A percentile compares a stretch with the other conserved stretches of the same genome.
These are phyloP conservation scores for Hassar affinis DNA, from an alignment of 2,113 vertebrate species.

Conservation along the genomic window DNA sequence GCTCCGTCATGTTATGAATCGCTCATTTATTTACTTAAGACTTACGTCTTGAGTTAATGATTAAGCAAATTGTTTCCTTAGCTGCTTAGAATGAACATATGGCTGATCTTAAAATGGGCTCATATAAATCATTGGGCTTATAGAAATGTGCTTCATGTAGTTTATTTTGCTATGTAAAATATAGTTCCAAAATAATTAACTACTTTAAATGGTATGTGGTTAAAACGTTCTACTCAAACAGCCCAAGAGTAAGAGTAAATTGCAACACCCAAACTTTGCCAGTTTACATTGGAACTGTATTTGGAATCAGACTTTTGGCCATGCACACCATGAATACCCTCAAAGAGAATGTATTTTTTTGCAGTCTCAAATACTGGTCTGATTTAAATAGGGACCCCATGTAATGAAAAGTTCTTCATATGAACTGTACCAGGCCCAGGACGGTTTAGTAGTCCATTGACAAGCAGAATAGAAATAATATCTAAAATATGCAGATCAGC, in stretches of 20 bases:
- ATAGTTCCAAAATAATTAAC: background rate
- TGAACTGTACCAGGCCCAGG: too few relatives aligned
- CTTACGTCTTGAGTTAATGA: conserved; percentile 30
- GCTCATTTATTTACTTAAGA: conserved; percentile 21
- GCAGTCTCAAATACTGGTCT: background rate
- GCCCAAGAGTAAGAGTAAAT: background rate
- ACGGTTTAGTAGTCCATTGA: background rate
- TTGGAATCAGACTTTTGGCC: background rate
- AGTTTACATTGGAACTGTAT: background rate
- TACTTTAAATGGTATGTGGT: background rate
- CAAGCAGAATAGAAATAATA: background rate
- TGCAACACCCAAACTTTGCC: background rate
- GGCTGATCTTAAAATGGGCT: background rate
- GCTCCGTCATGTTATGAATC: conserved; percentile 25
- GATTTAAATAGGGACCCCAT: background rate
- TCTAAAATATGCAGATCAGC: background rate
- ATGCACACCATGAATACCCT: background rate
- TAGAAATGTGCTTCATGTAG: background rate
- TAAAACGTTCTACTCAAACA: background rate
- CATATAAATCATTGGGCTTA: too few relatives aligned
- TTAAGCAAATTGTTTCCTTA: conserved; percentile 32
- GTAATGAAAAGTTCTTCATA: too few relatives aligned
- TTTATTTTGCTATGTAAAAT: background rate
- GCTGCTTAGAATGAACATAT: background rate
- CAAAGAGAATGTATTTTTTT: background rate